Base-by-base conservation (phyloP, 2,888 invertebrate species). In the Pseudoips prasinana region DNA sequence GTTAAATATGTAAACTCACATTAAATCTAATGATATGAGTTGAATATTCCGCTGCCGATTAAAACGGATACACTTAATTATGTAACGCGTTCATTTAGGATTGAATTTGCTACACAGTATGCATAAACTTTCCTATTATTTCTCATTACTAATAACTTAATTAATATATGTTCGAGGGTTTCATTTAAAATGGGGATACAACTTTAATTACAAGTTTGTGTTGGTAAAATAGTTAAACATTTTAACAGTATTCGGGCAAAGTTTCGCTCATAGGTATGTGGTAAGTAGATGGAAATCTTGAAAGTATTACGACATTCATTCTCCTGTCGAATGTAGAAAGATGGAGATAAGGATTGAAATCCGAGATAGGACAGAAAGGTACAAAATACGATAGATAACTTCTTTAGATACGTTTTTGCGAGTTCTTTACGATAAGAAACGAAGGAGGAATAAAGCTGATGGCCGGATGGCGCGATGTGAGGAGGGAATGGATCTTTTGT, bases 361-460 rank as follows among this genome's bases (percentile, higher is more conserved):
- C 46, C 31, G 14, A 35, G 41, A 39, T 45, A 33, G 39, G 25
- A 38, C 28, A 25, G 29, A 45, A 39, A 47, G 46, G 57, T 40
- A 57, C 53, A 51, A 53, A 50, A 53, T 53, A 43, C 42, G 44
- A 47, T 33, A 39, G 33, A 48, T 42, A 51, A 39, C 48, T 44
- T 39, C 33, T 41, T 43, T 39, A 33, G 56, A 56, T 51, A 47
- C 35, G 56, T 46, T 42, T 44, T 52, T 50, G 50, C 18, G 36
- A 51, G 34, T 44, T 38, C 39, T 57, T 49, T 47, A 48, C 42
- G 57, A 42, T 52, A 42, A 48, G 36, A 25, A 51, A 23, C 27
- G 11, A 14, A 30, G 49, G 28, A 34, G 24, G 40, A 30, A 50
- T 50, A 42, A 39, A 38, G 28, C 38, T 34, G 32, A 39, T 32